Conservation (phyloP, 2,113 vertebrate species). For the Pseudorhombus dupliciocellatus region DNA sequence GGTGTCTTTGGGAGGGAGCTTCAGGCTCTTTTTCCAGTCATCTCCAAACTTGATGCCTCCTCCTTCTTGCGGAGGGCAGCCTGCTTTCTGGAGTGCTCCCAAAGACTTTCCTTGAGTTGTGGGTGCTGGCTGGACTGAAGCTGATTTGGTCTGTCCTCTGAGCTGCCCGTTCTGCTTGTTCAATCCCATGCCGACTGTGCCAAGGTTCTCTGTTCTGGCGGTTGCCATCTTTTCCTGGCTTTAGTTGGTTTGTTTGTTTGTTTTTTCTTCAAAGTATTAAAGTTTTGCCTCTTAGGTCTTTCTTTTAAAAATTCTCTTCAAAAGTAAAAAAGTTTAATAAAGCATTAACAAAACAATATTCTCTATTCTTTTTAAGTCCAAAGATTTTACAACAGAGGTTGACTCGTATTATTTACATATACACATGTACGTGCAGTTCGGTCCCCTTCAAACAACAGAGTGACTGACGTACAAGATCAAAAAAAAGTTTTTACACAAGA, state of each 20-base stretch:
- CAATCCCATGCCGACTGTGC: slow-evolving; percentile 77
- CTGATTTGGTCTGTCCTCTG: slow-evolving; percentile 77
- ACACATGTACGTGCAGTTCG: slow-evolving; percentile 73
- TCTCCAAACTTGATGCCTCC: slow-evolving; percentile 81
- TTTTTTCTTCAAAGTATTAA: slow-evolving; percentile 42
- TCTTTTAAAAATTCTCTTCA: slow-evolving; percentile 71
- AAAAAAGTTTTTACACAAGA: slow-evolving; percentile 68
- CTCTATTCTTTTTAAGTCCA: slow-evolving; percentile 64
- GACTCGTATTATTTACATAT: slow-evolving; percentile 78
- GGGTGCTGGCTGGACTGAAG: slow-evolving; percentile 68
- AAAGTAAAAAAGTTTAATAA: slow-evolving; percentile 76
- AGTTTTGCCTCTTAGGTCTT: slow-evolving; percentile 60
- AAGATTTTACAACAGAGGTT: slow-evolving; percentile 67
- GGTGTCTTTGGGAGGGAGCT: slow-evolving; percentile 78
- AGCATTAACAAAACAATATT: slow-evolving; percentile 78
- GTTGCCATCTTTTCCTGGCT: slow-evolving; percentile 71
- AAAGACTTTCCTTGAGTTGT: slow-evolving; percentile 66
- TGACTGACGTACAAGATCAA: slow-evolving; percentile 68
- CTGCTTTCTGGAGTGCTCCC: slow-evolving; percentile 59
- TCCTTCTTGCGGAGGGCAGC: slow-evolving; percentile 65
- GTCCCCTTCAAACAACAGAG: slow-evolving; percentile 79
- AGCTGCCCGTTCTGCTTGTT: slow-evolving; percentile 83
- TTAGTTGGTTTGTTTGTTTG: slow-evolving; percentile 19
- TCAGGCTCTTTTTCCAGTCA: slow-evolving; percentile 78
- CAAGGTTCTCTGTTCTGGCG: slow-evolving; percentile 77